A percentile compares a stretch with the other conserved stretches of the same genome.
phyloP scores from a whole-genome alignment of 2,113 vertebrate genomes.

The Tonatia bakeri region DNA sequence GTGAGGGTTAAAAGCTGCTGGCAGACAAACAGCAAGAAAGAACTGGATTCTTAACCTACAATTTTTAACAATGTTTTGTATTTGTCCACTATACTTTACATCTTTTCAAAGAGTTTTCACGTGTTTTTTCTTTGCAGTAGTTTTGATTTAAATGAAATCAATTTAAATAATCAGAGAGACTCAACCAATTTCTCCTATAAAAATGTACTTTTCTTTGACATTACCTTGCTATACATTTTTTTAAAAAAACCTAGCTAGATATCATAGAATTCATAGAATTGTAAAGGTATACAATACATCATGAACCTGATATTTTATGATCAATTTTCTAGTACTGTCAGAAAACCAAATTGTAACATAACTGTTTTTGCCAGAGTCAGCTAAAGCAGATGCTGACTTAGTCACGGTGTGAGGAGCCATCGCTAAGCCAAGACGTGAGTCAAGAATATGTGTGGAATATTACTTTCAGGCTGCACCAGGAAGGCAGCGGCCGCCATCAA shows the following conservation, averaged over 20 bases:
- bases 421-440: neutral
- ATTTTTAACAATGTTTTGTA: neutral
- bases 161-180: neutral
- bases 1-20: neutral
- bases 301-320: neutral
- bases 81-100: neutral
- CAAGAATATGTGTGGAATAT: neutral
- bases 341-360: neutral
- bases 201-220: neutral
- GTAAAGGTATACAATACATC: neutral
- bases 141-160: neutral
- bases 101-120: neutral
- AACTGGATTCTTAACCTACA: neutral
- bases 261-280: neutral
- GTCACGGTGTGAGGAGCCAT: neutral
- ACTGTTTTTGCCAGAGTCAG: neutral
- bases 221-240: slow-evolving; percentile 9
- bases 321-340: slow-evolving; percentile 2
- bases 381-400: neutral
- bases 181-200: neutral
- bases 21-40: neutral
- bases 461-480: neutral
- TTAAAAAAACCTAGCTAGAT: neutral
- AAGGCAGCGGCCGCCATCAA: neutral
- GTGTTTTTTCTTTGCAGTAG: neutral